A percentile compares a stretch with the other conserved stretches of the same genome.
These are phyloP conservation scores for Campoletis raptor DNA, from an alignment of 2,888 invertebrate species.

Conservation along the genomic window DNA sequence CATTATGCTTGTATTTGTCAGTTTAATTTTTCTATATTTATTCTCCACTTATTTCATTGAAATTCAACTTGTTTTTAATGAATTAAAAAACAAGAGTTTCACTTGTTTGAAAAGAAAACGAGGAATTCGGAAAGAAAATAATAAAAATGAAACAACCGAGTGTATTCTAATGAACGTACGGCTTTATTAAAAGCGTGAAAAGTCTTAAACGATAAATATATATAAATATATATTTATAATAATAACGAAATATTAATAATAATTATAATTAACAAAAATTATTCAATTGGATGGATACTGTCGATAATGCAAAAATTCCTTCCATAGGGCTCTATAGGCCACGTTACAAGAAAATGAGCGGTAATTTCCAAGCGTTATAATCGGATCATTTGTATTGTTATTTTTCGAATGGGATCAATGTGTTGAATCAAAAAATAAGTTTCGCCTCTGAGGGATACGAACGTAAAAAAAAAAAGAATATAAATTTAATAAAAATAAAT, in stretches of 20 bases:
- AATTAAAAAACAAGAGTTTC: neutral
- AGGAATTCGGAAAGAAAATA: neutral
- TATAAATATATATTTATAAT: constrained; percentile 29
- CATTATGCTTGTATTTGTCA: neutral
- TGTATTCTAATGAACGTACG: constrained; percentile 51
- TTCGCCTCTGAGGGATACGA: neutral
- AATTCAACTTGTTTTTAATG: neutral
- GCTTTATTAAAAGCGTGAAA: constrained; percentile 69
- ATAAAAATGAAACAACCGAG: neutral
- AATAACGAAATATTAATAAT: constrained; percentile 17
- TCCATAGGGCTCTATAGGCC: neutral
- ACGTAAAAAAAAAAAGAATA: neutral
- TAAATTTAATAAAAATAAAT: constrained; percentile 1
- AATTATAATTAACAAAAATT: neutral
- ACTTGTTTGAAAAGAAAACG: neutral
- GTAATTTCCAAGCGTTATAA: neutral
- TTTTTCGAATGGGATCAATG: neutral
- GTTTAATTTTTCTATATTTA: neutral
- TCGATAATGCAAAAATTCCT: neutral
- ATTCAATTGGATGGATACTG: constrained; percentile 14
- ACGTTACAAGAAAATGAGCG: neutral
- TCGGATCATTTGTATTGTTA: neutral
- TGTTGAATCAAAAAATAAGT: neutral
- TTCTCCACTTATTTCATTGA: neutral
- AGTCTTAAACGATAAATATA: constrained; percentile 58